These are phyloP conservation scores for Dipodomys merriami DNA, from an alignment of 2,113 vertebrate genomes.

Conservation along the genomic window DNA sequence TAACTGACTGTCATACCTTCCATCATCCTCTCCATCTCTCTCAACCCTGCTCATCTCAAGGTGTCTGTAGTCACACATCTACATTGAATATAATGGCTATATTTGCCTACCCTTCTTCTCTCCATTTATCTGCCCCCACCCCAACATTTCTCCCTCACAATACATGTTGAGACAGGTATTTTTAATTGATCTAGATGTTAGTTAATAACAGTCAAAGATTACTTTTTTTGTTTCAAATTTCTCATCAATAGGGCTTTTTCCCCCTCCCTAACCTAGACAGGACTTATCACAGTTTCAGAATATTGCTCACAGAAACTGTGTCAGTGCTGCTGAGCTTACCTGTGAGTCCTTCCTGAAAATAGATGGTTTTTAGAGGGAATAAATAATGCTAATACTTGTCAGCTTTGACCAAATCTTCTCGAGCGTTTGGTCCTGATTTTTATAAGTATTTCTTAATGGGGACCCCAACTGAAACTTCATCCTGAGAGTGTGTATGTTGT, in stretches of 20 bases:
- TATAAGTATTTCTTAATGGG: background rate
- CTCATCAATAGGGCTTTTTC: background rate
- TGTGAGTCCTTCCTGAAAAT: background rate
- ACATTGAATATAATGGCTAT: too few species aligned
- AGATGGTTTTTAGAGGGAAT: background rate
- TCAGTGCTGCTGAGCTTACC: rapidly evolving
- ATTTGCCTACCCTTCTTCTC: too few species aligned
- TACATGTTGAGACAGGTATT: background rate
- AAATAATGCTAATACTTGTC: background rate
- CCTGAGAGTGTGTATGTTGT: background rate
- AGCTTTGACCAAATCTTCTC: background rate
- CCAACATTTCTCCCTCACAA: too few species aligned
- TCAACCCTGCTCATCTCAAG: too few species aligned
- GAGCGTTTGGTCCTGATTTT: background rate
- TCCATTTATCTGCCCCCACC: too few species aligned
- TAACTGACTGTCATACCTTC: too few species aligned
- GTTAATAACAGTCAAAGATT: background rate
- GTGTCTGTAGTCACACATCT: too few species aligned
- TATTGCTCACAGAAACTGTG: background rate
- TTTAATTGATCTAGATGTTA: background rate
- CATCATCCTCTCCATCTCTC: too few species aligned
- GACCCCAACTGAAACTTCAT: background rate
- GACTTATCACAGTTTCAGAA: background rate
- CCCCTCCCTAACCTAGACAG: background rate
- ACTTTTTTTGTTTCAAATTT: background rate